A percentile compares a stretch with the other conserved stretches of the same genome.
Conservation (phyloP, 2,888 invertebrate genomes). For the Machimus rusticus region DNA sequence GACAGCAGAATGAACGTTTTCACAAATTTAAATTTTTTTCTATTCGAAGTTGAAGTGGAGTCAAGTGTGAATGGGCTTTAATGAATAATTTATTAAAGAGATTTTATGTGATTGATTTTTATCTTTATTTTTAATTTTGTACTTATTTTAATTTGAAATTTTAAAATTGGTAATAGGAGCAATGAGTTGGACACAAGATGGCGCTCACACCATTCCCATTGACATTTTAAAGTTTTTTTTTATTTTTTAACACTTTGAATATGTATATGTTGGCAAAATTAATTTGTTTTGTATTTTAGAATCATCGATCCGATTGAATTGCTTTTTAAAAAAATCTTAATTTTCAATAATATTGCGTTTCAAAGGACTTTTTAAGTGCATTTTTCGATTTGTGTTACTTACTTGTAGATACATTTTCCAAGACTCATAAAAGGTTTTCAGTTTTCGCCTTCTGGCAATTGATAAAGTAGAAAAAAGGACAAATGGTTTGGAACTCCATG, state of each 20-base stretch:
- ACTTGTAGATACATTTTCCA: not conserved
- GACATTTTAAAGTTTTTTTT: too few relatives aligned
- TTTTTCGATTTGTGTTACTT: not conserved
- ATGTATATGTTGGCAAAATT: too few relatives aligned
- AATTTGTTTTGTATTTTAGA: too few relatives aligned
- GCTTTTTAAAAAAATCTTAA: too few relatives aligned
- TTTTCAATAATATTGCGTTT: too few relatives aligned
- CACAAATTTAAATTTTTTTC: not conserved
- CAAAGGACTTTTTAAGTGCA: not conserved
- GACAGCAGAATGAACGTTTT: not conserved
- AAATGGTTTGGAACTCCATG: not conserved
- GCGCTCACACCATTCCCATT: too few relatives aligned
- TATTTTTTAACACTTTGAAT: too few relatives aligned
- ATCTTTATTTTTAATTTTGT: too few relatives aligned
- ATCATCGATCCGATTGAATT: too few relatives aligned
- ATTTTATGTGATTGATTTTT: not conserved
- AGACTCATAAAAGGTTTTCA: not conserved
- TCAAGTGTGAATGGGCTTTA: not conserved
- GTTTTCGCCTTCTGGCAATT: not conserved
- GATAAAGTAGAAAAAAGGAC: not conserved
- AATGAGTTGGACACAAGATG: not conserved
- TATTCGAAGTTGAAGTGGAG: not conserved
- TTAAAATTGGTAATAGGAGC: not conserved
- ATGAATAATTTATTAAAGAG: not conserved
- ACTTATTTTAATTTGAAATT: not conserved